A percentile compares a stretch with the other conserved stretches of the same genome.
These are phyloP conservation scores for Cryptosula pallasiana DNA, from an alignment of 2,888 invertebrate species.

Conservation along the genomic window DNA sequence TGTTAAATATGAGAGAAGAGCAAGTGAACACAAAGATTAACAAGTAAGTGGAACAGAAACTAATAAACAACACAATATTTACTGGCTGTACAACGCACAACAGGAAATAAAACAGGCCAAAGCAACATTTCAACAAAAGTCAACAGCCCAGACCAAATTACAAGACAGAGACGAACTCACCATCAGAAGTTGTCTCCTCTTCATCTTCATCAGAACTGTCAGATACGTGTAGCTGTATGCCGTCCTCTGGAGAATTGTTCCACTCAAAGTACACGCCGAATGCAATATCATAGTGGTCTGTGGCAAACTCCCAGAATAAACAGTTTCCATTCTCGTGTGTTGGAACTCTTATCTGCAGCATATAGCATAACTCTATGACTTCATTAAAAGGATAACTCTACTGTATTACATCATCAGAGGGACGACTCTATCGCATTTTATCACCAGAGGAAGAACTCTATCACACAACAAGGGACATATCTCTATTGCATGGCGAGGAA, in stretches of 20 bases:
- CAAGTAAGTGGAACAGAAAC: too few relatives aligned
- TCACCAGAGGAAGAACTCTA: too few relatives aligned
- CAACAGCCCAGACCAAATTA: too few relatives aligned
- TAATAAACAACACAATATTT: too few relatives aligned
- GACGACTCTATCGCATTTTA: too few relatives aligned
- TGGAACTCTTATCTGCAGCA: slow-evolving; percentile 73
- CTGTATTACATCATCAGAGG: not conserved
- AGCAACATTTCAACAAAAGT: too few relatives aligned
- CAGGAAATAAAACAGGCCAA: too few relatives aligned
- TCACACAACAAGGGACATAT: too few relatives aligned
- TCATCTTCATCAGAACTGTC: slow-evolving; percentile 84
- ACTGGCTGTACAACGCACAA: too few relatives aligned
- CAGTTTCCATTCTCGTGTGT: slow-evolving; percentile 88
- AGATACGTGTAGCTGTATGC: slow-evolving; percentile 89
- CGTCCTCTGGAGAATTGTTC: slow-evolving; percentile 70
- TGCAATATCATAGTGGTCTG: slow-evolving; percentile 88
- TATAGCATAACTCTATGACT: not conserved
- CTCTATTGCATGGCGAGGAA: too few relatives aligned
- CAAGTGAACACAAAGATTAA: too few relatives aligned
- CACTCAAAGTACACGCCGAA: slow-evolving; percentile 99
- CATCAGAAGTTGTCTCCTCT: slow-evolving; percentile 62
- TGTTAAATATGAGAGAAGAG: too few relatives aligned
- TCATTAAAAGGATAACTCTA: not conserved
- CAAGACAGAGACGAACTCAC: slow-evolving; percentile 42
- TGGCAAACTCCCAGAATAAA: slow-evolving; percentile 98